These are phyloP conservation scores for Hydroisotoma schaefferi DNA, from an alignment of 2,888 invertebrate species.

Conservation along the genomic window DNA sequence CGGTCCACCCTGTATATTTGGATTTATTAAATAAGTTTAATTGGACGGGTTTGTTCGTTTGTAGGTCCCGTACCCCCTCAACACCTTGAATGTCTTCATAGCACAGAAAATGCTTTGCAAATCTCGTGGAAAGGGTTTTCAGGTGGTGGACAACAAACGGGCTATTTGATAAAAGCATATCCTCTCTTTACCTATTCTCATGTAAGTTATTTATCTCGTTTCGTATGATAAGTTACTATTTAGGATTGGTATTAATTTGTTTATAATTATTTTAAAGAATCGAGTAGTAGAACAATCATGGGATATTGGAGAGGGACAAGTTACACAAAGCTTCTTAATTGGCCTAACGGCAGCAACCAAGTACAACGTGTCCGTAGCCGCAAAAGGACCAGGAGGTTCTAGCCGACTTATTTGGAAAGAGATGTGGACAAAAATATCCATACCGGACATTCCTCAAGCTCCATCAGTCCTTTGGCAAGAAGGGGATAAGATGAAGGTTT, in stretches of 20 bases:
- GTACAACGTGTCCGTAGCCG: conserved; percentile 70
- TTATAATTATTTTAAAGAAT: neutral
- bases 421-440: conserved; percentile 68
- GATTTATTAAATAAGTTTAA: neutral
- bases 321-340: conserved; percentile 50
- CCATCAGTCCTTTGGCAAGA: conserved; percentile 64
- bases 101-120: neutral
- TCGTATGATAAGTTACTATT: neutral
- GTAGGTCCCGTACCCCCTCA: neutral
- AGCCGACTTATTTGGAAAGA: conserved; percentile 60
- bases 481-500: conserved; percentile 63
- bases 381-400: conserved; percentile 58
- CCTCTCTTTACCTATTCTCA: conserved; percentile 51
- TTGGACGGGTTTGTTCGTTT: neutral
- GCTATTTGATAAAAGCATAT: conserved; percentile 53
- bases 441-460: conserved; percentile 64
- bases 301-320: conserved; percentile 33
- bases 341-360: conserved; percentile 67
- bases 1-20: neutral
- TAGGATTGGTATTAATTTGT: neutral
- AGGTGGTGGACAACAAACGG: conserved; percentile 53
- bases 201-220: neutral
- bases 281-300: conserved; percentile 34
- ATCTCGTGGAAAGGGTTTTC: neutral
- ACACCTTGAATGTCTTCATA: neutral